Evolutionary conservation across 1,140 invertebrate genomes (phyloP).

Genomic region (Mercenaria mercenaria): DNA sequence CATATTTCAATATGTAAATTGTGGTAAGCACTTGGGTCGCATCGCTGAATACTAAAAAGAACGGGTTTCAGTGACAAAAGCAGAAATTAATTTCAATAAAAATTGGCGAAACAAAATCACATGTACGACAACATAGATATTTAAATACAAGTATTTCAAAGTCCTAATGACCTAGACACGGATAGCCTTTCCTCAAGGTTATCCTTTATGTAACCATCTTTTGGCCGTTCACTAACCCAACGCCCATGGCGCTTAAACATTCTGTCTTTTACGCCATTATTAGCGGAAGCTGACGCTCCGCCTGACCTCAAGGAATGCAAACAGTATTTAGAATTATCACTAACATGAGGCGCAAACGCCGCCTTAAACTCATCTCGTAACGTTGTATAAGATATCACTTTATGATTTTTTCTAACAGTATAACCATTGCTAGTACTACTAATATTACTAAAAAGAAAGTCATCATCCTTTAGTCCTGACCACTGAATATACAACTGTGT

Average conservation of each 20-base stretch:
- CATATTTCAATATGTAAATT: too few relatives aligned
- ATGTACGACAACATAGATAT: too few relatives aligned
- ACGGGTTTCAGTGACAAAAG: too few relatives aligned
- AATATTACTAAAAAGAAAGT: neutral
- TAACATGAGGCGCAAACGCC: neutral
- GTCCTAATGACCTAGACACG: too few relatives aligned
- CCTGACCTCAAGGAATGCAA: too few relatives aligned
- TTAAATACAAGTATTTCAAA: too few relatives aligned
- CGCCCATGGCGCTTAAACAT: neutral
- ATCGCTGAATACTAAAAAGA: too few relatives aligned
- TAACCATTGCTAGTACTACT: neutral
- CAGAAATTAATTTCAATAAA: too few relatives aligned
- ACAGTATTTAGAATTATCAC: conserved; percentile 17
- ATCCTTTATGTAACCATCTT: neutral
- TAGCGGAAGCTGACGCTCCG: neutral
- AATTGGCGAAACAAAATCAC: too few relatives aligned
- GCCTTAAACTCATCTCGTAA: neutral
- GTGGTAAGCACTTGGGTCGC: too few relatives aligned
- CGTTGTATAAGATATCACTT: conserved; percentile 25
- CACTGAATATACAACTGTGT: neutral
- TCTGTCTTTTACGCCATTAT: neutral
- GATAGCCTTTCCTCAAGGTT: neutral
- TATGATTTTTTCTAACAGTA: neutral
- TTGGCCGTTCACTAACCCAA: neutral
- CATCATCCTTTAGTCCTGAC: conserved; percentile 1